A percentile compares a stretch with the other conserved stretches of the same genome.
These are phyloP conservation scores for Falco naumanni DNA, from an alignment of 2,797 vertebrate species.

Conservation along the genomic window DNA sequence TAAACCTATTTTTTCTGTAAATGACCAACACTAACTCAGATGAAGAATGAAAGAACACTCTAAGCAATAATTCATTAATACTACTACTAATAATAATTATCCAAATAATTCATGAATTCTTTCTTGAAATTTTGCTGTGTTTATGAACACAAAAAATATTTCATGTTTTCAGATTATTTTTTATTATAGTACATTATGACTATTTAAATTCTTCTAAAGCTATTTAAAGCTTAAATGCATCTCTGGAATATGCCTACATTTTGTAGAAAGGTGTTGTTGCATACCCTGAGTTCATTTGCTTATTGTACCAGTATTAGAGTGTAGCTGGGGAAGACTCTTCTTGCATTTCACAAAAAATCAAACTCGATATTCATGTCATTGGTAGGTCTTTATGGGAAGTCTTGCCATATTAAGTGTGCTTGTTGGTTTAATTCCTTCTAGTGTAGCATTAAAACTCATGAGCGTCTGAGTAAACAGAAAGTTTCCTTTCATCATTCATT, in stretches of 20 bases:
- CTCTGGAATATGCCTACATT: neutral
- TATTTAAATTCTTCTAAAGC: neutral
- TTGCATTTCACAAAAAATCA: neutral
- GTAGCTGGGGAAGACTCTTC: neutral
- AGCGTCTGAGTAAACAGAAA: conserved; percentile 5
- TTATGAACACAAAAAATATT: neutral
- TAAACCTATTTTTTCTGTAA: neutral
- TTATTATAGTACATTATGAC: neutral
- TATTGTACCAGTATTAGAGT: neutral
- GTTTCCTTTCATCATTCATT: conserved; percentile 14
- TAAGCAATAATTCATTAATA: neutral
- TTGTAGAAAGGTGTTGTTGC: neutral
- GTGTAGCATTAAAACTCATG: conserved; percentile 38
- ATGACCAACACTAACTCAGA: neutral
- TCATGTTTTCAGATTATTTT: neutral
- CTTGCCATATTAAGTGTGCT: neutral
- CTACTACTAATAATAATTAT: too few species aligned
- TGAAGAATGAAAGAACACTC: neutral
- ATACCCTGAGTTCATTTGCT: neutral
- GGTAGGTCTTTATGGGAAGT: neutral
- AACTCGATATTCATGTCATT: neutral
- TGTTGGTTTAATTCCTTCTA: conserved; percentile 36
- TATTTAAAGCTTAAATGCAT: neutral
- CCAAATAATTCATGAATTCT: neutral
- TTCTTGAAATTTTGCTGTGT: neutral